Conservation (phyloP, 2,797 vertebrate genomes). For the Pipistrellus nathusii region DNA sequence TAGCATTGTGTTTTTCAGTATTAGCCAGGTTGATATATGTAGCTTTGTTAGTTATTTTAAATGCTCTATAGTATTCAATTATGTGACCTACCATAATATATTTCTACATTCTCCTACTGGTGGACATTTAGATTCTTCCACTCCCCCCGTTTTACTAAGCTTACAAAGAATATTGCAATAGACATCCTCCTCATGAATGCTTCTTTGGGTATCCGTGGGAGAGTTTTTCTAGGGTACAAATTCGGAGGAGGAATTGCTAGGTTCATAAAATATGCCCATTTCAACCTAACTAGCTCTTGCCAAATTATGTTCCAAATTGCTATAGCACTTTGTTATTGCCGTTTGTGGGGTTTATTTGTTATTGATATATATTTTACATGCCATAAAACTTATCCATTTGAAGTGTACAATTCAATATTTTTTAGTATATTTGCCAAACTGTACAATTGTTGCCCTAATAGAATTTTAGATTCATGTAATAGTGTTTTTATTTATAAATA, state of each 20-base stretch:
- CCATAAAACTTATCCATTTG: not conserved
- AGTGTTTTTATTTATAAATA: slow-evolving; percentile 42
- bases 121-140: not conserved
- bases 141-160: not conserved
- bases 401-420: not conserved
- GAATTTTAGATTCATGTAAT: slow-evolving; percentile 14
- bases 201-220: not conserved
- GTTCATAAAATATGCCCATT: not conserved
- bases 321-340: not conserved
- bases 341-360: not conserved
- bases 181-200: not conserved
- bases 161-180: not conserved
- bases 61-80: not conserved
- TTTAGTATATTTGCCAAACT: slow-evolving; percentile 9
- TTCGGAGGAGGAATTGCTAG: not conserved
- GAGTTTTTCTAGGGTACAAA: not conserved
- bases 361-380: not conserved
- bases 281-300: not conserved
- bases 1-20: not conserved
- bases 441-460: not conserved
- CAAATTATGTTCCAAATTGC: not conserved
- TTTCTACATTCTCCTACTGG: not conserved
- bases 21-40: not conserved
- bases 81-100: not conserved
- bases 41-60: slow-evolving; percentile 19